A percentile compares a stretch with the other conserved stretches of the same genome.
Conservation (phyloP, 2,888 invertebrate genomes). For the Atherix ibis region DNA sequence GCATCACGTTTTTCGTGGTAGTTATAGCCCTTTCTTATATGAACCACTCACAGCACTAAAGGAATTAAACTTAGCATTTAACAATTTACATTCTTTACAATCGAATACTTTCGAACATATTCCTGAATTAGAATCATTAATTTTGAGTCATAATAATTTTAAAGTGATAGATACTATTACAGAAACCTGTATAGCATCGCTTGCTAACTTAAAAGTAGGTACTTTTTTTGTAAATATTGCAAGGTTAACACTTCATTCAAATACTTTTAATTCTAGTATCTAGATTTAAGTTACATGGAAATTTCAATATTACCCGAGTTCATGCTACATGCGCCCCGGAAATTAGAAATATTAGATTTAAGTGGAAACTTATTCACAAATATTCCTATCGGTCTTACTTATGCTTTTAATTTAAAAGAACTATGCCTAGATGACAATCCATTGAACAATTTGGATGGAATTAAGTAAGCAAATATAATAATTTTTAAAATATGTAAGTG, state of each 20-base stretch:
- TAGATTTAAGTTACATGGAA: constrained; percentile 53
- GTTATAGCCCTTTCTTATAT: constrained; percentile 17
- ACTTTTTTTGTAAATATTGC: constrained; percentile 3
- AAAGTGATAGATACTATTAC: constrained; percentile 46
- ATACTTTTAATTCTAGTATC: constrained; percentile 33
- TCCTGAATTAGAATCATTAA: constrained; percentile 46
- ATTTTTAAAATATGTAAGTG: no score
- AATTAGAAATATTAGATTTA: constrained; percentile 47
- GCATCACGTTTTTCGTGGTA: constrained; percentile 51
- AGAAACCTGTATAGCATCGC: constrained; percentile 44
- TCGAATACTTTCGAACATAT: constrained; percentile 62
- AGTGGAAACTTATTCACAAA: constrained; percentile 45
- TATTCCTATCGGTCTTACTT: constrained; percentile 44
- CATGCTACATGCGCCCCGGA: constrained; percentile 49
- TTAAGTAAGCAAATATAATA: constrained; percentile 22
- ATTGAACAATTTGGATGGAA: constrained; percentile 38
- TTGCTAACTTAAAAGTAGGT: constrained; percentile 55
- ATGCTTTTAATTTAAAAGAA: constrained; percentile 41
- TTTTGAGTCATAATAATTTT: constrained; percentile 60
- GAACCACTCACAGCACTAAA: constrained; percentile 20
- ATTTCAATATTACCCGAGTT: constrained; percentile 44
- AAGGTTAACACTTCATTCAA: constrained; percentile 1
- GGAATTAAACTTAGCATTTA: constrained; percentile 43
- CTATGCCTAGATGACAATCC: constrained; percentile 57
- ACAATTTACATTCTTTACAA: constrained; percentile 52